These are phyloP conservation scores for Hipposideros armiger DNA, from an alignment of 2,113 vertebrate genomes.

Conservation along the genomic window DNA sequence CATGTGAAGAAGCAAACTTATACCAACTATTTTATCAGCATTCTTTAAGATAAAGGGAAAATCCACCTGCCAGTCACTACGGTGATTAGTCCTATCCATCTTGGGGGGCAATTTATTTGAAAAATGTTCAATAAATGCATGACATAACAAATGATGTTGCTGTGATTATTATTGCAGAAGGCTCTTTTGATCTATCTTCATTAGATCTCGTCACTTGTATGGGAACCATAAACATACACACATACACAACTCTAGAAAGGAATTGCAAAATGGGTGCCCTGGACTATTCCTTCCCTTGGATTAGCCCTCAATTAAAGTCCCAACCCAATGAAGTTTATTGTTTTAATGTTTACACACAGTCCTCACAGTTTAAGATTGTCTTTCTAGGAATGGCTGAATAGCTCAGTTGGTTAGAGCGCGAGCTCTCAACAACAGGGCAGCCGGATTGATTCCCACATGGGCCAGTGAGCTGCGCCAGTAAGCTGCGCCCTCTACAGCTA, in stretches of 20 bases:
- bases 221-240: background rate
- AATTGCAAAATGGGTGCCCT: constrained; percentile 25
- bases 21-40: background rate
- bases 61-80: background rate
- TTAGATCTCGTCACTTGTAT: constrained; percentile 11
- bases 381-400: no score
- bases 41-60: background rate
- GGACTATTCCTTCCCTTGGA: constrained; percentile 36
- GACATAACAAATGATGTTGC: background rate
- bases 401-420: no score
- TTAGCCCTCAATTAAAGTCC: background rate
- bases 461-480: no score
- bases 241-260: background rate
- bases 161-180: constrained; percentile 45
- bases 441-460: no score
- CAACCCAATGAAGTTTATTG: background rate
- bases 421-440: no score
- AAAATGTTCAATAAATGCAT: constrained; percentile 46
- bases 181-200: background rate
- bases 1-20: constrained; percentile 1
- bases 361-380: background rate
- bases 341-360: constrained; percentile 5
- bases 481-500: no score
- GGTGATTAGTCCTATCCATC: background rate
- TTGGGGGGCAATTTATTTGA: background rate